A percentile compares a stretch with the other conserved stretches of the same genome.
These are phyloP conservation scores for Cephus spinipes DNA, from an alignment of 2,888 invertebrate genomes.

Conservation along the genomic window DNA sequence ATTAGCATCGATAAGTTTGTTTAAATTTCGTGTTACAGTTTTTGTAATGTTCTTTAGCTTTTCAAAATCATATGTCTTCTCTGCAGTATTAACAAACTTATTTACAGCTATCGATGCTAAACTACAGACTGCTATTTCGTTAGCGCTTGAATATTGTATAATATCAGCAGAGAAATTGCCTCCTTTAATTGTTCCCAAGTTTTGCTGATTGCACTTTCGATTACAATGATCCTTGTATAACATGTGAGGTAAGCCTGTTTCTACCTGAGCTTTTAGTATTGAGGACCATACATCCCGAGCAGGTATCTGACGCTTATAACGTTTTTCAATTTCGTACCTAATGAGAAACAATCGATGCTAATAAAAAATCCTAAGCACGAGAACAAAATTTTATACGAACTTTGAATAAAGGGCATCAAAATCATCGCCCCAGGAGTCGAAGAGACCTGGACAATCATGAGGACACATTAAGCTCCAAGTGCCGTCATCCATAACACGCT, in stretches of 20 bases:
- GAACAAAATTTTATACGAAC: slow-evolving; percentile 57
- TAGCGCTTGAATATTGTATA: slow-evolving; percentile 90
- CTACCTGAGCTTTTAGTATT: slow-evolving; percentile 94
- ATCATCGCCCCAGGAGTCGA: slow-evolving; percentile 94
- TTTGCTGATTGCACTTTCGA: slow-evolving; percentile 96
- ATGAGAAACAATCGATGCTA: background rate
- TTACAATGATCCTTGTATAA: slow-evolving; percentile 97
- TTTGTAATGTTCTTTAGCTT: slow-evolving; percentile 90
- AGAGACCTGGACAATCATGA: slow-evolving; percentile 88
- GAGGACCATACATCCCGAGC: slow-evolving; percentile 95
- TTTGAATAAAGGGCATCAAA: slow-evolving; percentile 89
- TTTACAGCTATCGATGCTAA: slow-evolving; percentile 97
- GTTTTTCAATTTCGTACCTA: slow-evolving; percentile 84
- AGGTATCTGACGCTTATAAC: slow-evolving; percentile 75
- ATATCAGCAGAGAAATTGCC: slow-evolving; percentile 99
- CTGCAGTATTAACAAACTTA: slow-evolving; percentile 85
- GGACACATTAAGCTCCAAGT: slow-evolving; percentile 99
- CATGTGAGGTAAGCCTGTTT: slow-evolving; percentile 99
- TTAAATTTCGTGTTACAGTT: slow-evolving; percentile 89
- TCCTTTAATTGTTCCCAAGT: slow-evolving; percentile 97
- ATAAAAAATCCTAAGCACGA: background rate
- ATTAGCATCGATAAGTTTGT: slow-evolving; percentile 97
- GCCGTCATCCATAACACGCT: slow-evolving; percentile 85
- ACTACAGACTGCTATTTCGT: slow-evolving; percentile 98
- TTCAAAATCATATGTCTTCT: slow-evolving; percentile 86